Evolutionary conservation across 1,140 invertebrate genomes (phyloP).

Genomic region (Diorhabda carinulata): DNA sequence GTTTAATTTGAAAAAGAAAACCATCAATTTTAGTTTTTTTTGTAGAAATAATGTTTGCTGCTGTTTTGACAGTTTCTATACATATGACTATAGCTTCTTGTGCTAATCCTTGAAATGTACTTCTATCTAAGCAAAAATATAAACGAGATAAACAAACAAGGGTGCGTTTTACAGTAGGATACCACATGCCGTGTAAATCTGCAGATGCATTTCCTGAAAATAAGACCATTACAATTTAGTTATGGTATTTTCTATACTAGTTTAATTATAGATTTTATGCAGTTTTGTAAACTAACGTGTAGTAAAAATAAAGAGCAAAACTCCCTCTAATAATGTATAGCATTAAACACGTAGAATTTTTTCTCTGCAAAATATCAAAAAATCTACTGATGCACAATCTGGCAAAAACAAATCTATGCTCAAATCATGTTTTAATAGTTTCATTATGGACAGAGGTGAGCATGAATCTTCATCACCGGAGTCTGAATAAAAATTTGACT

Average conservation of each 20-base stretch:
- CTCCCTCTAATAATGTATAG: no score
- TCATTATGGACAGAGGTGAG: no score
- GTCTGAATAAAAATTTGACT: no score
- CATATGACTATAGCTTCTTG: constrained; percentile 92
- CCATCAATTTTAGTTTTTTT: constrained; percentile 78
- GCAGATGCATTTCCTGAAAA: constrained; percentile 53
- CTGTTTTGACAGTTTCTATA: constrained; percentile 82
- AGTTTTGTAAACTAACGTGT: no score
- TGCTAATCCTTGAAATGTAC: constrained; percentile 93
- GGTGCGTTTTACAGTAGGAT: constrained; percentile 92
- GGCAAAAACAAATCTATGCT: no score
- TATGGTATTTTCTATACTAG: no score
- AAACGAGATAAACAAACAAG: constrained; percentile 92
- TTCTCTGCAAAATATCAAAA: no score
- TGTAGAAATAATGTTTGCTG: constrained; percentile 65
- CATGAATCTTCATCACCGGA: no score
- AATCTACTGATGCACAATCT: no score
- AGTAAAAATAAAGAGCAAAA: no score
- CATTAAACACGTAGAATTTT: not conserved
- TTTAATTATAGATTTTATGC: no score
- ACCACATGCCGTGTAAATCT: constrained; percentile 99
- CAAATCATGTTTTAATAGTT: no score
- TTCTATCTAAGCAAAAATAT: constrained; percentile 90
- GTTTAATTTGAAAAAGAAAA: constrained; percentile 95
- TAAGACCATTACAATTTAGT: not conserved